Percentiles rank a stretch among this genome's conserved stretches.
phyloP scores from a whole-genome alignment of 2,113 vertebrate genomes.

The Hydrolagus affinis region DNA sequence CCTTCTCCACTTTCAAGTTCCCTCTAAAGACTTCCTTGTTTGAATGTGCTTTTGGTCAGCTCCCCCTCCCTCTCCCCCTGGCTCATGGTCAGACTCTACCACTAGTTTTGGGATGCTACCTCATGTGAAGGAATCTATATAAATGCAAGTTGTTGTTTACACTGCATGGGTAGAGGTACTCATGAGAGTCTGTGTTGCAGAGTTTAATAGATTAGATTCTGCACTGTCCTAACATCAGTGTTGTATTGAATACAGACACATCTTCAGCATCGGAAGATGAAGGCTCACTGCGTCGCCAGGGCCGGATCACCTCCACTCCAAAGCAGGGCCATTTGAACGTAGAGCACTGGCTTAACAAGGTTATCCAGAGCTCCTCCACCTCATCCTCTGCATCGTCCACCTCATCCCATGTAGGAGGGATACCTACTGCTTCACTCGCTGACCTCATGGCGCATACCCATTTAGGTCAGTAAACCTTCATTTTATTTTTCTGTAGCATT shows the following conservation, averaged over 20 bases:
- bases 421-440: constrained; percentile 65
- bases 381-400: constrained; percentile 96
- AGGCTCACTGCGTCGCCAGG: constrained; percentile 80
- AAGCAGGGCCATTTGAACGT: constrained; percentile 69
- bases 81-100: too few relatives aligned
- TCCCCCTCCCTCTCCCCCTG: too few relatives aligned
- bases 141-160: constrained; percentile 40
- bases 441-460: constrained; percentile 83
- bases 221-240: constrained; percentile 6
- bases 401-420: constrained; percentile 89
- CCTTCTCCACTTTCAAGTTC: too few relatives aligned
- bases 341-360: constrained; percentile 88
- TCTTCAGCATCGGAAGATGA: constrained; percentile 97
- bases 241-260: constrained; percentile 69
- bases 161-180: constrained; percentile 39
- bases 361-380: constrained; percentile 92
- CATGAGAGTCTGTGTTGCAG: neutral
- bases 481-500: constrained; percentile 36
- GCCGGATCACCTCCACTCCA: constrained; percentile 74
- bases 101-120: too few relatives aligned
- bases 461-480: constrained; percentile 75
- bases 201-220: neutral
- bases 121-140: too few relatives aligned
- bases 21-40: too few relatives aligned
- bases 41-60: too few relatives aligned